Percentiles rank a stretch among this genome's conserved stretches.
Conservation (phyloP, 1,140 invertebrate species). For the Platyscapa corneri region DNA sequence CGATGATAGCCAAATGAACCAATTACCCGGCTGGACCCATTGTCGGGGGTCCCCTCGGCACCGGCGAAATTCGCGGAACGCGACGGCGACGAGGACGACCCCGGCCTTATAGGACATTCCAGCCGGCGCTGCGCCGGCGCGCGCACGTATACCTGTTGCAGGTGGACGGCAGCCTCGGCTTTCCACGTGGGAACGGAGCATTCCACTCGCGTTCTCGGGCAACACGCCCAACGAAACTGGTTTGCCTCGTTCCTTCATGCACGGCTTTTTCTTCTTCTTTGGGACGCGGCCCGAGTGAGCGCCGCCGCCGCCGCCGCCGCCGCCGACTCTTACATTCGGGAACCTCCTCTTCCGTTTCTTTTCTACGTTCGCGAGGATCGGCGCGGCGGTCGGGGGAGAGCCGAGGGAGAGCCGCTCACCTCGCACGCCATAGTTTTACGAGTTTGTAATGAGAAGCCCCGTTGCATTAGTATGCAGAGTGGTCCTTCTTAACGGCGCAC, state of each 20-base stretch:
- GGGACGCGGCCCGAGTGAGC: background rate
- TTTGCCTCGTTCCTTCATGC: constrained; percentile 36
- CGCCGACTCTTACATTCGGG: constrained; percentile 13
- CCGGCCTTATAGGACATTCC: constrained; percentile 30
- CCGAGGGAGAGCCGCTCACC: background rate
- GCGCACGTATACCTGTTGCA: constrained; percentile 31
- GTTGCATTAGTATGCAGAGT: constrained; percentile 56
- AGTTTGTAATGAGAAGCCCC: constrained; percentile 63
- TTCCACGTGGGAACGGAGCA: constrained; percentile 53
- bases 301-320: too few species aligned
- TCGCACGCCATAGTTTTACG: constrained; percentile 57
- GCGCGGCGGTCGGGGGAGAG: background rate
- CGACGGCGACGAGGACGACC: background rate
- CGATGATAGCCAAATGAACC: constrained; percentile 53
- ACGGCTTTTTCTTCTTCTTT: constrained; percentile 38
- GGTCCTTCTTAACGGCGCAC: constrained; percentile 47
- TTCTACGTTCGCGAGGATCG: background rate
- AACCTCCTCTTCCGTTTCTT: constrained; percentile 39
- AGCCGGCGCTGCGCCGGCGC: constrained; percentile 36
- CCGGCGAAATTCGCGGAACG: constrained; percentile 50
- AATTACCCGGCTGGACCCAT: constrained; percentile 39
- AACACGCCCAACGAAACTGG: constrained; percentile 53
- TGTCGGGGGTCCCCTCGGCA: constrained; percentile 1
- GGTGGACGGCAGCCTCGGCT: constrained; percentile 45
- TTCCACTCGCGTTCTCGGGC: constrained; percentile 42